phyloP scores from a whole-genome alignment of 2,888 invertebrate genomes.

The Sycophila texana region DNA sequence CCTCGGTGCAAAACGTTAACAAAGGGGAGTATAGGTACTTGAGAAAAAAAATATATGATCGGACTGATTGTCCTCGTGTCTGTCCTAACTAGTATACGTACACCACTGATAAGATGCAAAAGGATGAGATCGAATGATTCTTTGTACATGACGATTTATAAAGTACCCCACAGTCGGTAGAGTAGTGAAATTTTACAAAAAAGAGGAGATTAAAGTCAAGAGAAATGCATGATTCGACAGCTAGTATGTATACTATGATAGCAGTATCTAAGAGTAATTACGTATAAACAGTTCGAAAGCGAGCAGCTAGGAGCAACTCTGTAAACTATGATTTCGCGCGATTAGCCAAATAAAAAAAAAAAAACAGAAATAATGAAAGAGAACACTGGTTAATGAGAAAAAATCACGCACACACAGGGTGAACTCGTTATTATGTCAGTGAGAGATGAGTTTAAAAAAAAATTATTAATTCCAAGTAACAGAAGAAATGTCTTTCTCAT shows the following conservation, averaged over 20 bases:
- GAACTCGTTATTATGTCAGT: slow-evolving; percentile 66
- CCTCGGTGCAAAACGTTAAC: slow-evolving; percentile 58
- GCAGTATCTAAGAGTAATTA: slow-evolving; percentile 40
- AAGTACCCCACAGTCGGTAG: slow-evolving; percentile 12
- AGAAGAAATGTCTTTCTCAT: slow-evolving; percentile 56
- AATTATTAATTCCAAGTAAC: slow-evolving; percentile 63
- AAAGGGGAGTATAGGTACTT: slow-evolving; percentile 55
- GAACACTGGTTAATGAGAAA: slow-evolving; percentile 70
- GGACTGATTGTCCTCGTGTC: slow-evolving; percentile 28
- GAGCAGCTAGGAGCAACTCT: slow-evolving; percentile 71
- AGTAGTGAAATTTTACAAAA: not conserved
- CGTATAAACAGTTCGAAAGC: slow-evolving; percentile 61
- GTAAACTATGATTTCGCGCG: slow-evolving; percentile 33
- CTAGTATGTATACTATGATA: slow-evolving; percentile 40
- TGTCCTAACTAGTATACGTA: slow-evolving; percentile 37
- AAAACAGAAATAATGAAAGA: slow-evolving; percentile 61
- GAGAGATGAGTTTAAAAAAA: slow-evolving; percentile 59
- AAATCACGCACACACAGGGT: slow-evolving; percentile 67
- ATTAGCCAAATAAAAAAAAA: slow-evolving; percentile 42
- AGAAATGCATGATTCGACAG: slow-evolving; percentile 39
- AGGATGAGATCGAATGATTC: slow-evolving; percentile 45
- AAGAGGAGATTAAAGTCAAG: slow-evolving; percentile 18
- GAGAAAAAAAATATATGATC: slow-evolving; percentile 35
- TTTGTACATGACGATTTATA: slow-evolving; percentile 25
- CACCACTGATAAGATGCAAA: slow-evolving; percentile 21